phyloP scores from a whole-genome alignment of 1,140 invertebrate genomes.

The Drosophila willistoni region DNA sequence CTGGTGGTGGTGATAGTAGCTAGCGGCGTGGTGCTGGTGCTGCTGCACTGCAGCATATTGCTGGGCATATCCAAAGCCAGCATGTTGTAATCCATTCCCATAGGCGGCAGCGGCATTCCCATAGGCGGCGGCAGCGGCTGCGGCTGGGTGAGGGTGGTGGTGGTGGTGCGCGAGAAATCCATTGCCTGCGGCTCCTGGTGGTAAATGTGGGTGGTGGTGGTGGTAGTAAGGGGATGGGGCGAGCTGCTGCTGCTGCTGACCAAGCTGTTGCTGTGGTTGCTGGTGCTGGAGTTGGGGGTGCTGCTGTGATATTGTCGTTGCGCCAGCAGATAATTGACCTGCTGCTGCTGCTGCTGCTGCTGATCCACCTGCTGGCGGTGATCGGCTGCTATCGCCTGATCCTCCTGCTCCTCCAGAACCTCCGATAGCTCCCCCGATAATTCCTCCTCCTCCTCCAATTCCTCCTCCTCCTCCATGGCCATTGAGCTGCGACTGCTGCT shows the following conservation, averaged over 20 bases:
- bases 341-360: slow-evolving; percentile 48
- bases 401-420: slow-evolving; percentile 36
- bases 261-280: slow-evolving; percentile 57
- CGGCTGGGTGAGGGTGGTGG: slow-evolving; percentile 57
- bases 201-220: slow-evolving; percentile 20
- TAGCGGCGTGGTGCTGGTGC: slow-evolving; percentile 73
- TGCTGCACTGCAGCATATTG: slow-evolving; percentile 76
- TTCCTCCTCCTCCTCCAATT: no score
- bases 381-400: slow-evolving; percentile 16
- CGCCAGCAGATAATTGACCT: slow-evolving; percentile 56
- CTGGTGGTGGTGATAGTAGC: slow-evolving; percentile 75
- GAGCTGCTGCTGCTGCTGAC: slow-evolving; percentile 62
- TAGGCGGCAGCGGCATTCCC: slow-evolving; percentile 77
- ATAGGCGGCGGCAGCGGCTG: slow-evolving; percentile 75
- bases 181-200: slow-evolving; percentile 55
- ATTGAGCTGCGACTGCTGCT: slow-evolving; percentile 62
- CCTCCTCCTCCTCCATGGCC: slow-evolving; percentile 54
- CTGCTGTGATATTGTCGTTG: slow-evolving; percentile 67
- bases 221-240: slow-evolving; percentile 71
- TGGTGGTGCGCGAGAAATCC: slow-evolving; percentile 62
- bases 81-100: slow-evolving; percentile 81
- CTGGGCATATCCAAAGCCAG: slow-evolving; percentile 82
- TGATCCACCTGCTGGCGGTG: slow-evolving; percentile 65
- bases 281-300: slow-evolving; percentile 62
- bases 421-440: no score